phyloP scores from a whole-genome alignment of 2,797 vertebrate genomes.

The Sebastes matsubarae region DNA sequence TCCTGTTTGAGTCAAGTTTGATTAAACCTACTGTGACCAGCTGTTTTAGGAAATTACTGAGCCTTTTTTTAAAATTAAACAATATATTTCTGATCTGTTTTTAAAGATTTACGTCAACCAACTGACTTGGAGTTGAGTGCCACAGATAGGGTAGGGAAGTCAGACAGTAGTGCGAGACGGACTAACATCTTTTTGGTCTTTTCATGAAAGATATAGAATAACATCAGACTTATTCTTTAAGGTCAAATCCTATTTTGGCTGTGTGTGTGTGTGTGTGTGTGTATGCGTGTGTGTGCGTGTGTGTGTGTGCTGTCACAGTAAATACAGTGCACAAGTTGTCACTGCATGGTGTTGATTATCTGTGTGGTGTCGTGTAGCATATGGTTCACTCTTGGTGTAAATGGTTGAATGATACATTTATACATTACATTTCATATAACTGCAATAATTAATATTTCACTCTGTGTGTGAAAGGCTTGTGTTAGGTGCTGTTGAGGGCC shows the following conservation, averaged over 20 bases:
- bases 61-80: not conserved
- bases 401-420: not conserved
- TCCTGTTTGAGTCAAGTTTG: too few relatives aligned
- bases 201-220: not conserved
- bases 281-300: too few relatives aligned
- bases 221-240: not conserved
- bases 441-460: not conserved
- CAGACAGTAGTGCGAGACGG: too few relatives aligned
- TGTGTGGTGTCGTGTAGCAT: not conserved
- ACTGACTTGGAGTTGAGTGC: not conserved
- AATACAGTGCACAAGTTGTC: not conserved
- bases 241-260: too few relatives aligned
- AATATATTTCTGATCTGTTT: not conserved
- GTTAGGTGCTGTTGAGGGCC: not conserved
- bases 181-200: too few relatives aligned
- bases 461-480: not conserved
- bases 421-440: not conserved
- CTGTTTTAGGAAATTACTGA: not conserved
- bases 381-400: not conserved
- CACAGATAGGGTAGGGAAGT: too few relatives aligned
- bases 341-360: not conserved
- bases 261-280: too few relatives aligned
- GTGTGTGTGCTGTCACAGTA: too few relatives aligned
- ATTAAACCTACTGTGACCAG: too few relatives aligned
- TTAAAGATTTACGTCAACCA: not conserved